Conservation (phyloP, 2,797 vertebrate genomes). For the Gorsachius magnificus region DNA sequence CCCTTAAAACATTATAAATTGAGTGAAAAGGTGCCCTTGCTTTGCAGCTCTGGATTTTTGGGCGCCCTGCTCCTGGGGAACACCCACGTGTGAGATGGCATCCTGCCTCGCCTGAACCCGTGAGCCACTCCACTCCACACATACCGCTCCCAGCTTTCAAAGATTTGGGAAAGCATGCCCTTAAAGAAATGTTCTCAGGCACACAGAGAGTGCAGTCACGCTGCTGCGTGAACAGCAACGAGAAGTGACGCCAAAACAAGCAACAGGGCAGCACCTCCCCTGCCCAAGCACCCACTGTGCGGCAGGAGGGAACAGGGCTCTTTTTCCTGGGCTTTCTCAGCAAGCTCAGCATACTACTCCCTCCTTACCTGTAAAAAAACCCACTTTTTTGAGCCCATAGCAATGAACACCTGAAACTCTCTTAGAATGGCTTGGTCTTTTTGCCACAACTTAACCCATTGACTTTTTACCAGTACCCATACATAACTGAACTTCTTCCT, state of each 20-base stretch:
- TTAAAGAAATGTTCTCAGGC: not conserved
- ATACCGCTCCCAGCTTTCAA: not conserved
- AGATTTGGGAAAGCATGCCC: not conserved
- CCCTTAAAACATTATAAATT: not conserved
- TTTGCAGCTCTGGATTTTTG: not conserved
- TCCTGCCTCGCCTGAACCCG: not conserved
- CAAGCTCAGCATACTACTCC: not conserved
- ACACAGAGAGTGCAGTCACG: not conserved
- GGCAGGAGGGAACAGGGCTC: not conserved
- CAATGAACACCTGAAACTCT: not conserved
- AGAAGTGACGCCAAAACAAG: not conserved
- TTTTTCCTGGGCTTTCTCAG: not conserved
- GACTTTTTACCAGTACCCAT: not conserved
- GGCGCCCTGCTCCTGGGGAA: not conserved
- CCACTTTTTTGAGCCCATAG: not conserved
- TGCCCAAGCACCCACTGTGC: not conserved
- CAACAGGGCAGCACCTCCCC: too few species aligned
- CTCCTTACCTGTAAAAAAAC: not conserved
- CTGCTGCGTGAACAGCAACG: accelerated
- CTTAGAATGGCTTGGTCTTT: not conserved
- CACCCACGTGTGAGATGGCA: not conserved
- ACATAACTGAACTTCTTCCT: not conserved
- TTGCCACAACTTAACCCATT: not conserved
- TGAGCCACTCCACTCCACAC: not conserved
- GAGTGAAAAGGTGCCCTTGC: not conserved